Evolutionary conservation across 1,140 invertebrate species (phyloP).

Genomic region (Drosophila ambigua): DNA sequence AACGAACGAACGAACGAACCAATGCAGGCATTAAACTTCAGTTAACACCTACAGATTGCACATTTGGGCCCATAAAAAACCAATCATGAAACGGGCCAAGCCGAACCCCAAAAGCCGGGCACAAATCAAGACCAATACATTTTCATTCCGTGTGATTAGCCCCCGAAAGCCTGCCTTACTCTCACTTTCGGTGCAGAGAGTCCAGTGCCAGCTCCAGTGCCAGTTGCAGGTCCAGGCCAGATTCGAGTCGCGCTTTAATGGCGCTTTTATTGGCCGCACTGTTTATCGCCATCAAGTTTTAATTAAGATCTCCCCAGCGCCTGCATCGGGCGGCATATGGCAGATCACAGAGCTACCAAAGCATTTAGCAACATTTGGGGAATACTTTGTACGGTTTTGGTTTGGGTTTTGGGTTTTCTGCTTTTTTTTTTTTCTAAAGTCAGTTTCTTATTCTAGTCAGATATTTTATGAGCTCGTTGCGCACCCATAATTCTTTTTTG

Average conservation of each 20-base stretch:
- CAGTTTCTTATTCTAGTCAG: constrained; percentile 22
- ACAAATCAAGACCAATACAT: constrained; percentile 14
- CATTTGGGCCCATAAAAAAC: constrained; percentile 45
- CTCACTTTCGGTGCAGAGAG: constrained; percentile 46
- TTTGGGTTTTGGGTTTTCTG: not conserved
- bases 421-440: not conserved
- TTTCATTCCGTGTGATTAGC: constrained; percentile 2
- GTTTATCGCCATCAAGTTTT: constrained; percentile 71
- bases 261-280: constrained; percentile 57
- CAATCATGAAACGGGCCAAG: constrained; percentile 30
- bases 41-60: constrained; percentile 53
- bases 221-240: too few relatives aligned
- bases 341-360: constrained; percentile 5
- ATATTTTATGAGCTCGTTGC: constrained; percentile 25
- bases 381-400: constrained; percentile 47
- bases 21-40: constrained; percentile 27
- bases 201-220: too few relatives aligned
- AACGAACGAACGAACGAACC: not conserved
- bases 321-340: constrained; percentile 23
- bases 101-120: not conserved
- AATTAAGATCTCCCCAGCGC: constrained; percentile 70
- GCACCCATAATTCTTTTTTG: constrained; percentile 72
- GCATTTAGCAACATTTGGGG: constrained; percentile 68
- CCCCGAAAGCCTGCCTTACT: constrained; percentile 9
- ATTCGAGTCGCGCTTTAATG: constrained; percentile 34